Evolutionary conservation across 2,113 vertebrate genomes (phyloP), one percentile per base, ranked within the genome.

Genomic region (Athene noctua): DNA sequence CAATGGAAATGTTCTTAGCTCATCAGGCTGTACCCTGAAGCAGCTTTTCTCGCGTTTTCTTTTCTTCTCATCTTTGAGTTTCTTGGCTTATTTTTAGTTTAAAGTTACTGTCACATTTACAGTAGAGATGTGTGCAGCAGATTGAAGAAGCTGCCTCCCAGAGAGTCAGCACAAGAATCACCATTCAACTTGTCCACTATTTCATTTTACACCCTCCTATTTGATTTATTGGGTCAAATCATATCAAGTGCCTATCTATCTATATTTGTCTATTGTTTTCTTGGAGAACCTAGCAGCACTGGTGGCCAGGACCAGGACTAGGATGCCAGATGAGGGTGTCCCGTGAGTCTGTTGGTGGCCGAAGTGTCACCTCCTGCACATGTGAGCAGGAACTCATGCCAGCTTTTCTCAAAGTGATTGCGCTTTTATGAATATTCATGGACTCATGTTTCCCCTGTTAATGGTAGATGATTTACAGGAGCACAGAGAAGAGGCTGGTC

Each of bases 381-480:
- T 1, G 3, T 38, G 44, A 91, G 22, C 80, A 29, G 89, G 59
- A 91, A 30, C 36, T 82, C 1, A 0, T 15, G 52, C 47, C 83
- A 75, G 34, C 34, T 84, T 62, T 87, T 71, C 57, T 79, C 65
- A 66, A 58, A 87, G 65, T 2, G 1, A 10, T 2, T 4, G 36
- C 3, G 5, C 29, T 81, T 92, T 34, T 29, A 52, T 36, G 32
- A 34, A 7, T 66, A 30, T 80, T 73, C 75, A 80, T 20, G 30
- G 47, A 21, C 38, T 74, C 58, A 7, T 4, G 18, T 70, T 86
- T 90, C n/a, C 25, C n/a, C 32, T 32, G 30, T 54, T 94, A 52
- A 26, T 62, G 57, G 91, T 78, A 86, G 80, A 83, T 92, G 75
- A 95, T 94, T 95, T 94, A 94, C 91, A 95, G 67, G 51, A 78